A percentile compares a stretch with the other conserved stretches of the same genome.
These are phyloP conservation scores for Merodon equestris DNA, from an alignment of 2,888 invertebrate genomes.

Conservation along the genomic window DNA sequence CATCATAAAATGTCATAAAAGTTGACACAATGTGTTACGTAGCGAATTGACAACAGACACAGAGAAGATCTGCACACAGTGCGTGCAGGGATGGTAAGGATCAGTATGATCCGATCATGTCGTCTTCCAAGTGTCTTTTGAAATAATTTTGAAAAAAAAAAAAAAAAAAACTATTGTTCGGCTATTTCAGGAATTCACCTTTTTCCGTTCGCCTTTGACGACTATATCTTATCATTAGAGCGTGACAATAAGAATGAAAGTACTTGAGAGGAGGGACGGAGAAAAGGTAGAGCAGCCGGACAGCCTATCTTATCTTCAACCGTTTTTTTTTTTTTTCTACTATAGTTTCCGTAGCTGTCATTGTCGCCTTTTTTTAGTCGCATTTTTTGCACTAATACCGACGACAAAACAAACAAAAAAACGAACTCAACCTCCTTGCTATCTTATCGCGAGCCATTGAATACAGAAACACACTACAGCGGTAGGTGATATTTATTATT, in stretches of 20 bases:
- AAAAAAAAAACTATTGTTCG: slow-evolving; percentile 44
- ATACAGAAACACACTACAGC: too few relatives aligned
- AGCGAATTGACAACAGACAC: slow-evolving; percentile 37
- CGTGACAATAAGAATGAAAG: slow-evolving; percentile 24
- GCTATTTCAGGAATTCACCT: slow-evolving; percentile 21
- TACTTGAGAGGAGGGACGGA: slow-evolving; percentile 21
- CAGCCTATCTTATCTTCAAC: slow-evolving; percentile 13
- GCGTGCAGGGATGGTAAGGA: not conserved
- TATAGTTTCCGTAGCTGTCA: slow-evolving; percentile 18
- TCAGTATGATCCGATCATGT: not conserved
- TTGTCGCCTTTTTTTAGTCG: slow-evolving; percentile 4
- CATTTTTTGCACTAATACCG: slow-evolving; percentile 33
- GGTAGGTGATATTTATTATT: slow-evolving; percentile 35
- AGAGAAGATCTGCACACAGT: slow-evolving; percentile 12
- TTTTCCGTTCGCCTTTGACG: not conserved
- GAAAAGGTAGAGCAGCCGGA: slow-evolving; percentile 1
- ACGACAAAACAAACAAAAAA: not conserved
- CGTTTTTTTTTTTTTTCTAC: not conserved
- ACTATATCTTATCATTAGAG: slow-evolving; percentile 28
- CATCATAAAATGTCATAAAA: slow-evolving; percentile 41
- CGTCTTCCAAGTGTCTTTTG: slow-evolving; percentile 41
- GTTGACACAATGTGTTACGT: slow-evolving; percentile 33
- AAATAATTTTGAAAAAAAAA: not conserved
- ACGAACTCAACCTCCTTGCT: slow-evolving; percentile 16
- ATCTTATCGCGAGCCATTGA: slow-evolving; percentile 49